Evolutionary conservation across 2,113 vertebrate species (phyloP).

Genomic region (Poicephalus gulielmi): DNA sequence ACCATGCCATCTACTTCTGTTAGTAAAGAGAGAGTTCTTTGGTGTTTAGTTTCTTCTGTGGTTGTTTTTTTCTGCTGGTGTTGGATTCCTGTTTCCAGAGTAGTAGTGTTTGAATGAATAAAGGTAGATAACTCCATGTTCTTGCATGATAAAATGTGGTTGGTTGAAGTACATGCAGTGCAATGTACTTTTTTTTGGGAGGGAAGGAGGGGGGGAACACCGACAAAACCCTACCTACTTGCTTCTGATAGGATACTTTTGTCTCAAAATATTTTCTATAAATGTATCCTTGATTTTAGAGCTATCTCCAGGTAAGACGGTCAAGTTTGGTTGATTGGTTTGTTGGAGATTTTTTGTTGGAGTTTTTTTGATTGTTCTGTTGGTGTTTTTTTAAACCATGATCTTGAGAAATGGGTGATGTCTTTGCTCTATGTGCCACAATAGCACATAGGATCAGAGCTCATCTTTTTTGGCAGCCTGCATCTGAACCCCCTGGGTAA

Average conservation of each 20-base stretch:
- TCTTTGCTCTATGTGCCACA: accelerated
- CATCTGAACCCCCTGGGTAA: neutral
- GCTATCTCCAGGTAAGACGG: neutral
- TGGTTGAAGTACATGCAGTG: neutral
- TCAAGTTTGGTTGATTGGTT: neutral
- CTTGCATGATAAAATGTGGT: neutral
- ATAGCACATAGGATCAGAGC: neutral
- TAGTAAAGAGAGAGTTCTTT: neutral
- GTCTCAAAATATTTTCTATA: neutral
- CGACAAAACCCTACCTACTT: neutral
- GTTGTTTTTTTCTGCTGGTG: neutral
- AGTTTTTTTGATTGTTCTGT: neutral
- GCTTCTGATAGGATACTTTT: neutral
- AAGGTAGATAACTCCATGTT: neutral
- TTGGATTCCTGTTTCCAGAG: neutral
- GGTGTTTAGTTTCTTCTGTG: neutral
- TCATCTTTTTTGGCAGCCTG: neutral
- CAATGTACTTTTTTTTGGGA: neutral
- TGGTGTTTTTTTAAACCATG: neutral
- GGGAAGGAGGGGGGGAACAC: neutral
- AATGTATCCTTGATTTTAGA: neutral
- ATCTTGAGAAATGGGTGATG: neutral
- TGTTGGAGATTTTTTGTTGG: neutral
- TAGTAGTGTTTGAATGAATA: neutral
- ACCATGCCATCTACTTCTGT: neutral